phyloP scores from a whole-genome alignment of 2,797 vertebrate genomes.

The Zenarchopterus dispar region DNA sequence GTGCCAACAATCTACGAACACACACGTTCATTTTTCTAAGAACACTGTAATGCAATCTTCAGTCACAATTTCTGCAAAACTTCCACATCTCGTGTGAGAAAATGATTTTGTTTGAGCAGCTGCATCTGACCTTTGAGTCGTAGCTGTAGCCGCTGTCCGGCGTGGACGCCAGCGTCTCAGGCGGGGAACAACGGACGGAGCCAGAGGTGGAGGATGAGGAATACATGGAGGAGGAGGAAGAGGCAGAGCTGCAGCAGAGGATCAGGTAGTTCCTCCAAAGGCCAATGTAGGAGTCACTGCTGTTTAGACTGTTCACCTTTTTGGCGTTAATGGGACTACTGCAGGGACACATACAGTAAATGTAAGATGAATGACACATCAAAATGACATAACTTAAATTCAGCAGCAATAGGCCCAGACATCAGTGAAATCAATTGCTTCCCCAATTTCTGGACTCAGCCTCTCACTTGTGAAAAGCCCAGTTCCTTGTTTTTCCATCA shows the following conservation, averaged over 20 bases:
- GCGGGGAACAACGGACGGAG: conserved; percentile 95
- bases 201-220: conserved; percentile 86
- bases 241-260: conserved; percentile 95
- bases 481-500: too few species aligned
- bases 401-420: not conserved
- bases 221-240: conserved; percentile 84
- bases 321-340: conserved; percentile 99
- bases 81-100: not conserved
- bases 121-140: conserved; percentile 91
- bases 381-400: not conserved
- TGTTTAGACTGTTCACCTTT: conserved; percentile 93
- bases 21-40: conserved; percentile 2
- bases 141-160: conserved; percentile 98
- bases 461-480: too few species aligned
- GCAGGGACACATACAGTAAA: conserved; percentile 24
- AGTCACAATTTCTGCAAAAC: conserved; percentile 1
- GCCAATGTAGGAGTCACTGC: conserved; percentile 94
- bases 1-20: conserved; percentile 90
- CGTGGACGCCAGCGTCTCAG: conserved; percentile 98
- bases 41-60: not conserved
- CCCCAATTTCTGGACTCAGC: too few species aligned
- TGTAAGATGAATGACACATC: conserved; percentile 1
- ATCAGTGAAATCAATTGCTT: too few species aligned
- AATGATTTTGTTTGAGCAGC: not conserved
- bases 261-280: conserved; percentile 99